A percentile compares a stretch with the other conserved stretches of the same genome.
phyloP scores from a whole-genome alignment of 1,140 invertebrate genomes.

The Eulimnadia texana region DNA sequence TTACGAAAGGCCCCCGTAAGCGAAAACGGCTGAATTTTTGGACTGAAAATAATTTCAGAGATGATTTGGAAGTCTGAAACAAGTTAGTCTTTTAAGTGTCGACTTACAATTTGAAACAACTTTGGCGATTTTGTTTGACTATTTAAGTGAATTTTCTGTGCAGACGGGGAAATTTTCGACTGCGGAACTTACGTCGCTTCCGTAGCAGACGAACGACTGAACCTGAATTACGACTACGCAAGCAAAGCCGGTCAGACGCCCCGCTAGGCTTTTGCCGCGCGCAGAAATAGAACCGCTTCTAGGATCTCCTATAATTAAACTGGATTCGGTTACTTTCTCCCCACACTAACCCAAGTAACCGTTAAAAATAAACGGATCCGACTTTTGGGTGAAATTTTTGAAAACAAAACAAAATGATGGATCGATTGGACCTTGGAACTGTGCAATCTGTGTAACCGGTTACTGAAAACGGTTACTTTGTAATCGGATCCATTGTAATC shows the following conservation, averaged over 20 bases:
- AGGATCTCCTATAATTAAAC: background rate
- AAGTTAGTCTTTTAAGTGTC: background rate
- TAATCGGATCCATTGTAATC: background rate
- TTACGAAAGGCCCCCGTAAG: background rate
- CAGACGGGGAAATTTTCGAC: background rate
- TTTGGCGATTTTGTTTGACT: background rate
- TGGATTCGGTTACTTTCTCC: background rate
- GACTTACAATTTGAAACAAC: background rate
- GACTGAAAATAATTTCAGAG: too few relatives aligned
- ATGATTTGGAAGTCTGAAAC: background rate
- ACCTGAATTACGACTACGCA: background rate
- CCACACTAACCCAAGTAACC: background rate
- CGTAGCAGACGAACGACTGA: background rate
- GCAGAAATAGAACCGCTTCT: background rate
- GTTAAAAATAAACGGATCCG: too few relatives aligned
- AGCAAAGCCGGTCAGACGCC: background rate
- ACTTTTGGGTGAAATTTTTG: too few relatives aligned
- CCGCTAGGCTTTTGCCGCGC: background rate
- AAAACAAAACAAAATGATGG: too few relatives aligned
- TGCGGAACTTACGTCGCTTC: too few relatives aligned
- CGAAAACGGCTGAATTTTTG: too few relatives aligned
- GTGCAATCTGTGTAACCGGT: too few relatives aligned
- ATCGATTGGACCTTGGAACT: too few relatives aligned
- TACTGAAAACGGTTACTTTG: background rate
- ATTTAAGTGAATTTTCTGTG: background rate